Evolutionary conservation across 2,113 vertebrate genomes (phyloP), one percentile per base, ranked within the genome.

Genomic region (Chauna torquata): DNA sequence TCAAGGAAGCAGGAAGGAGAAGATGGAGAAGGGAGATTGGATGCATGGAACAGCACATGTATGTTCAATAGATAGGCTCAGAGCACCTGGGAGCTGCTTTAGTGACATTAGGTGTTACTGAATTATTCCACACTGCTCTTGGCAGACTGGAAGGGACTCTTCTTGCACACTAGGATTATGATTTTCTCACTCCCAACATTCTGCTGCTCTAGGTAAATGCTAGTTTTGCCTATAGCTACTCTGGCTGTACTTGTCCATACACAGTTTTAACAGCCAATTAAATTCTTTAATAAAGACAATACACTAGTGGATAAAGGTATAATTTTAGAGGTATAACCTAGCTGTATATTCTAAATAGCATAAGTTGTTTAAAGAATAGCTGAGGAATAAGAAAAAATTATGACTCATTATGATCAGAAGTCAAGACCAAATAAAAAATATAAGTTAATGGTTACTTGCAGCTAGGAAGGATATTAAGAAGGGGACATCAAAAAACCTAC

Each of bases 101-200:
- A 11, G 19, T 61, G 50, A 52, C 30, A 49, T 75, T 40, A 82
- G 70, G 19, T 74, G n/a, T 11, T 36, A 45, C 8, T 65, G 28
- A 65, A 38, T 65, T 59, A 18, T 12, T 72, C 38, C 44, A 55
- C 1, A 0, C 57, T 68, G 45, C 49, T 47, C 55, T 65, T 86
- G 40, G 45, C 40, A 87, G 45, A 40, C 16, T 57, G 36, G 58
- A 50, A 71, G 12, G 38, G 28, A 15, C 5, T 42, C 38, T 34
- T 40, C 5, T 45, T 38, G n/a, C 0, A 1, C 68, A 32, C 0
- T 18, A 11, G 82, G 59, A 28, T 50, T 24, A 52, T 2, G 0
- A 61, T 61, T 93, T 82, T 40, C 18, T 69, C 32, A 59, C 42
- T 75, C n/a, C 25, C 8, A 1, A 6, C 65, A 38, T 82, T 85